phyloP scores from a whole-genome alignment of 2,113 vertebrate genomes.

The Mustela lutreola region DNA sequence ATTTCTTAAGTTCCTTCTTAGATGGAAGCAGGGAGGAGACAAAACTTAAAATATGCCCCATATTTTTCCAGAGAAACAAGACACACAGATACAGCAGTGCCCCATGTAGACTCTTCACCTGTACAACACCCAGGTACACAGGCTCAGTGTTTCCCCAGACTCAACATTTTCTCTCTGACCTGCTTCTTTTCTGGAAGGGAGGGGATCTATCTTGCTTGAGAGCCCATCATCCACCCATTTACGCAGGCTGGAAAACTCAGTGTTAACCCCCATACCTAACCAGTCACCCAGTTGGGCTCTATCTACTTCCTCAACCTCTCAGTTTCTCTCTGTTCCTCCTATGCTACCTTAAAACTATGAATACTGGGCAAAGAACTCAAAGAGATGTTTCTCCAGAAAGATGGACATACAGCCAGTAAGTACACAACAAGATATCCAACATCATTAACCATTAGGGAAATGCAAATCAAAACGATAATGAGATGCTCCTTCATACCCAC shows the following conservation, averaged over 20 bases:
- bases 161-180: background rate
- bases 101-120: background rate
- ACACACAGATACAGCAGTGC: background rate
- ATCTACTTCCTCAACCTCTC: slow-evolving; percentile 59
- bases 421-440: background rate
- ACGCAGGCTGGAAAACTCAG: slow-evolving; percentile 18
- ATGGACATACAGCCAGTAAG: background rate
- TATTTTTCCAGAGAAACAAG: background rate
- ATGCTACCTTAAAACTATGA: slow-evolving; percentile 35
- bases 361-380: background rate
- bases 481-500: background rate
- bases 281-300: background rate
- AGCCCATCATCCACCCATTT: background rate
- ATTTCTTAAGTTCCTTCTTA: slow-evolving; percentile 53
- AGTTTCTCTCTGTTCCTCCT: slow-evolving; percentile 43
- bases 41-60: slow-evolving; percentile 25
- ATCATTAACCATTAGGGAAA: slow-evolving; percentile 43
- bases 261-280: background rate
- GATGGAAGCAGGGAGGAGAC: background rate
- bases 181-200: background rate
- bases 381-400: slow-evolving; percentile 56
- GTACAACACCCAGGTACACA: background rate
- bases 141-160: background rate
- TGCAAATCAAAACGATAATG: slow-evolving; percentile 34
- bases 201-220: background rate